Evolutionary conservation across 2,797 vertebrate species (phyloP).

Genomic region (Nannoperca australis): DNA sequence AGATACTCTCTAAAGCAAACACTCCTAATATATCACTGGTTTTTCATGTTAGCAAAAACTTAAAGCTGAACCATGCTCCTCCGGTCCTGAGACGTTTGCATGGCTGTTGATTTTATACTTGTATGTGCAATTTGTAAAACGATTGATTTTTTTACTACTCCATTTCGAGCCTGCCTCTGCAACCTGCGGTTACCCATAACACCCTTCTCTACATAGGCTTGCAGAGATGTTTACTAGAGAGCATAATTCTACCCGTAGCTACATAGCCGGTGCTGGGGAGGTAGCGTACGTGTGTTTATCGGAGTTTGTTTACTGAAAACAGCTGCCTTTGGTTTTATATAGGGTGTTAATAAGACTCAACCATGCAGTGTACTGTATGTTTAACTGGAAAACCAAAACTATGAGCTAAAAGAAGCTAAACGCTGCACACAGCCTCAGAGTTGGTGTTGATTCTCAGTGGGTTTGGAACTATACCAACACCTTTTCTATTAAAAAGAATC

Average conservation of each 20-base stretch:
- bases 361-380: background rate
- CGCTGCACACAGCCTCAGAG: background rate
- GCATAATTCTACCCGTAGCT: too few species aligned
- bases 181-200: background rate
- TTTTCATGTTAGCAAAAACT: background rate
- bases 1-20: background rate
- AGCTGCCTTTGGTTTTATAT: background rate
- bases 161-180: background rate
- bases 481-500: background rate
- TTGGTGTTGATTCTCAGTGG: background rate
- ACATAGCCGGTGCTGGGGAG: background rate
- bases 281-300: background rate
- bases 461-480: background rate
- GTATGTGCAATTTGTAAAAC: background rate
- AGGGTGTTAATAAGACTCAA: background rate
- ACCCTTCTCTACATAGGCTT: background rate
- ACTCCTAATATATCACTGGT: background rate
- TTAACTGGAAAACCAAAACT: constrained; percentile 5
- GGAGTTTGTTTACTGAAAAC: background rate
- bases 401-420: constrained; percentile 9
- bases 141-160: background rate
- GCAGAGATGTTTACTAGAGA: background rate
- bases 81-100: background rate
- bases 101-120: background rate
- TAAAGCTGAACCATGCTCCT: background rate